Percentiles rank a stretch among this genome's conserved stretches.
Evolutionary conservation across 1,140 invertebrate genomes (phyloP).

Genomic region (Drosophila repletoides): DNA sequence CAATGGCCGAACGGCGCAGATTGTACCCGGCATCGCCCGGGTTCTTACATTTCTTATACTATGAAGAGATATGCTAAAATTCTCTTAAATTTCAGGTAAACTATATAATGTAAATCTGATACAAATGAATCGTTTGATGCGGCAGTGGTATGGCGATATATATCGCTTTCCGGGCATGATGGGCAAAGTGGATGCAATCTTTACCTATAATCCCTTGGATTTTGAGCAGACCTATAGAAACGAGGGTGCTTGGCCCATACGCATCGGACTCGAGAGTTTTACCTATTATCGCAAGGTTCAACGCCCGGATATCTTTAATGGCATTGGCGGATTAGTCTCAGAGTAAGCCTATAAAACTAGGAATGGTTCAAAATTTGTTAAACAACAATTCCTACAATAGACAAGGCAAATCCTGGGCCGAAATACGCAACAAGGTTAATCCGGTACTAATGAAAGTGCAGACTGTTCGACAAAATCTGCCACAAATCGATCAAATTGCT

Average conservation of each 20-base stretch:
- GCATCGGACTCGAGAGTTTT: slow-evolving; percentile 63
- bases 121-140: slow-evolving; percentile 54
- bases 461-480: slow-evolving; percentile 60
- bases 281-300: slow-evolving; percentile 64
- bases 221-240: slow-evolving; percentile 67
- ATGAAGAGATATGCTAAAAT: no score
- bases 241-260: slow-evolving; percentile 77
- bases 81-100: slow-evolving; percentile 50
- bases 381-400: slow-evolving; percentile 10
- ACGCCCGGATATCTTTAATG: slow-evolving; percentile 65
- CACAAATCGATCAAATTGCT: slow-evolving; percentile 61
- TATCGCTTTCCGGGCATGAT: slow-evolving; percentile 60
- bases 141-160: slow-evolving; percentile 66
- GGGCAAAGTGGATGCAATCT: slow-evolving; percentile 64
- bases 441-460: slow-evolving; percentile 71
- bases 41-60: no score
- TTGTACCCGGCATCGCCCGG: no score
- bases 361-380: not conserved
- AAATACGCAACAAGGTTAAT: slow-evolving; percentile 70
- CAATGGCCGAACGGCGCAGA: no score
- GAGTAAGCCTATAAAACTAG: slow-evolving; percentile 40
- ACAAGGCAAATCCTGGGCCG: slow-evolving; percentile 62
- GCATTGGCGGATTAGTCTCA: slow-evolving; percentile 57
- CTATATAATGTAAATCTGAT: slow-evolving; percentile 55
- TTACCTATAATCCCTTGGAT: slow-evolving; percentile 67